A percentile compares a stretch with the other conserved stretches of the same genome.
These are phyloP conservation scores for Elgaria multicarinata DNA, from an alignment of 2,113 vertebrate species.

Conservation along the genomic window DNA sequence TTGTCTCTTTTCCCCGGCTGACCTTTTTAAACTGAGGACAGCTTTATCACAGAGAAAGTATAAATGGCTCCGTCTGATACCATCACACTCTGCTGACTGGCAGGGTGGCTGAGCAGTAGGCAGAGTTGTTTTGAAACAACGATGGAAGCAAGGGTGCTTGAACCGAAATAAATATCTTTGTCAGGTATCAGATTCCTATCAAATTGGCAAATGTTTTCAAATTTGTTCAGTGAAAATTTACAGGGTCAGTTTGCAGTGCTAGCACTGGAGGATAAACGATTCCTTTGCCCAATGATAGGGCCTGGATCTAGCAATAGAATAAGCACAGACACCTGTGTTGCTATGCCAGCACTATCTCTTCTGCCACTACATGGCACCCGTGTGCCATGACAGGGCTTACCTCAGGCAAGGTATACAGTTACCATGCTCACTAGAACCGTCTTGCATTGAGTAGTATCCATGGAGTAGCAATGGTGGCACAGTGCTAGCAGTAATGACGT, in stretches of 20 bases:
- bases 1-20: background rate
- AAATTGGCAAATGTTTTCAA: background rate
- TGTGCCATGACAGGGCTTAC: background rate
- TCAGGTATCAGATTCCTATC: background rate
- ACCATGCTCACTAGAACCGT: background rate
- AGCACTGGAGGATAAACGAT: background rate
- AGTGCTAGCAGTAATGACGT: no score
- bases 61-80: rapidly evolving
- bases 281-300: background rate
- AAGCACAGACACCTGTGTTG: no score
- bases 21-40: background rate
- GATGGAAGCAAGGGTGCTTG: background rate
- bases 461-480: background rate
- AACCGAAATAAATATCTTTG: background rate
- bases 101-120: background rate
- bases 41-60: background rate
- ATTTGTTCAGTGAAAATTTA: background rate
- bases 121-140: background rate
- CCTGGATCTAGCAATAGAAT: background rate
- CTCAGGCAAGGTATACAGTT: background rate
- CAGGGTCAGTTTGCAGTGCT: background rate
- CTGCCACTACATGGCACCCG: background rate
- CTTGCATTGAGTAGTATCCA: background rate
- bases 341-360: background rate
- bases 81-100: background rate